phyloP scores from a whole-genome alignment of 2,113 vertebrate species.

The Crotalus viridis region DNA sequence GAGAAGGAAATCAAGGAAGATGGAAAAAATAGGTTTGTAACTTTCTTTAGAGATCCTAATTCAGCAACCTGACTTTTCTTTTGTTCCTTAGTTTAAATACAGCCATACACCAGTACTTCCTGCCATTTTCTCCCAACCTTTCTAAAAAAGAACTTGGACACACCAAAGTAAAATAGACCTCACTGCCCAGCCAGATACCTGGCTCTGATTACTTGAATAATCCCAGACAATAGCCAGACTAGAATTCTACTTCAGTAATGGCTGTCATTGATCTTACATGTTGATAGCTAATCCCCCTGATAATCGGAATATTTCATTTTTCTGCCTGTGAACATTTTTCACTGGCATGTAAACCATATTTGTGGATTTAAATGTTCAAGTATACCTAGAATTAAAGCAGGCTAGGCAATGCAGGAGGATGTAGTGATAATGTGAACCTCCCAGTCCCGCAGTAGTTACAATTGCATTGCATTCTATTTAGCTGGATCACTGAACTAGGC shows the following conservation, averaged over 20 bases:
- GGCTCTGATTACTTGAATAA: slow-evolving; percentile 32
- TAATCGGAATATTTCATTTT: slow-evolving; percentile 30
- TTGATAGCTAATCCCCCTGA: background rate
- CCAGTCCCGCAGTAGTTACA: background rate
- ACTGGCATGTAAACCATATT: background rate
- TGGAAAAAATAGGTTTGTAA: background rate
- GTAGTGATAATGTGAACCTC: background rate
- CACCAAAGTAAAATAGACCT: background rate
- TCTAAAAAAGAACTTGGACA: slow-evolving; percentile 39
- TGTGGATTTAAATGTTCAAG: background rate
- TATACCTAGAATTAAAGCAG: background rate
- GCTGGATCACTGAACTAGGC: background rate
- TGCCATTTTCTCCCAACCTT: background rate
- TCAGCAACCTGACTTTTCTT: fast-evolving
- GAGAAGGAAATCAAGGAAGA: background rate
- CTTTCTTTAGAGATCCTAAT: background rate
- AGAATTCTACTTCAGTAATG: background rate
- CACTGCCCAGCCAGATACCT: background rate
- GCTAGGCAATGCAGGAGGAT: background rate
- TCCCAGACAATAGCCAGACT: slow-evolving; percentile 18
- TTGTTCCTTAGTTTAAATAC: background rate
- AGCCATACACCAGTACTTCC: background rate
- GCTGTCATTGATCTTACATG: background rate
- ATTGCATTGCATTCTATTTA: background rate
- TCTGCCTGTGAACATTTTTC: slow-evolving; percentile 18